Percentiles rank a stretch among this genome's conserved stretches.
Conservation (phyloP, 1,140 invertebrate genomes). For the Druon quercuslanigerum region DNA sequence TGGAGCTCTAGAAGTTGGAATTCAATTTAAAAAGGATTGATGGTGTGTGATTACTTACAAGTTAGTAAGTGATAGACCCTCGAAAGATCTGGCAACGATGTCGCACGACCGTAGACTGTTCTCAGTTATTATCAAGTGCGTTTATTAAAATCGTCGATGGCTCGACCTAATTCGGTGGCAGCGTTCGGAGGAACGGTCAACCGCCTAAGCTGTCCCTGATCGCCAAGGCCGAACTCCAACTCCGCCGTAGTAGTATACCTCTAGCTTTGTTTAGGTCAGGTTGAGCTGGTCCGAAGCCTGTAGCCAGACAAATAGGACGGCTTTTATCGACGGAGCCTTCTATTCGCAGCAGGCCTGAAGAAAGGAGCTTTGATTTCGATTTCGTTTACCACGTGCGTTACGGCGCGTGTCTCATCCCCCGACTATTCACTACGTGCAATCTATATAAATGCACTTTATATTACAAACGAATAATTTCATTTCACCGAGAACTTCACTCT, state of each 20-base stretch:
- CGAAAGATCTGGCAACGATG: slow-evolving; percentile 4
- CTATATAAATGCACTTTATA: not conserved
- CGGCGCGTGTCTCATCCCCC: slow-evolving; percentile 36
- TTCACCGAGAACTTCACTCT: not conserved
- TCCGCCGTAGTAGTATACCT: slow-evolving; percentile 56
- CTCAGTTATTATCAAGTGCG: slow-evolving; percentile 26
- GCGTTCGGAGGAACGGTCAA: slow-evolving; percentile 60
- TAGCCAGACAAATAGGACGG: slow-evolving; percentile 31
- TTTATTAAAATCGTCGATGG: slow-evolving; percentile 49
- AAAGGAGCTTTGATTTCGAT: slow-evolving; percentile 35
- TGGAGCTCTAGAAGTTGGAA: no score
- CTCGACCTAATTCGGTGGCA: slow-evolving; percentile 66
- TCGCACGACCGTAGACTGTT: not conserved
- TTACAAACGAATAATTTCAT: not conserved
- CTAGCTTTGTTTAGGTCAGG: slow-evolving; percentile 47
- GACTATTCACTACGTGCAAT: not conserved
- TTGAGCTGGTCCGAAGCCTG: slow-evolving; percentile 47
- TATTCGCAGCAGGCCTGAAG: not conserved
- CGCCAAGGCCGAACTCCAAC: slow-evolving; percentile 56
- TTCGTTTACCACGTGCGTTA: slow-evolving; percentile 40
- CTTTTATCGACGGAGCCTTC: slow-evolving; percentile 29
- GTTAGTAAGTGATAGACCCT: no score
- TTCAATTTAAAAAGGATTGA: no score
- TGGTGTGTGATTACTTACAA: no score
- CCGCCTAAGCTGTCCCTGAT: slow-evolving; percentile 61